A percentile compares a stretch with the other conserved stretches of the same genome.
Conservation (phyloP, 2,113 vertebrate genomes). For the Cheirogaleus medius region DNA sequence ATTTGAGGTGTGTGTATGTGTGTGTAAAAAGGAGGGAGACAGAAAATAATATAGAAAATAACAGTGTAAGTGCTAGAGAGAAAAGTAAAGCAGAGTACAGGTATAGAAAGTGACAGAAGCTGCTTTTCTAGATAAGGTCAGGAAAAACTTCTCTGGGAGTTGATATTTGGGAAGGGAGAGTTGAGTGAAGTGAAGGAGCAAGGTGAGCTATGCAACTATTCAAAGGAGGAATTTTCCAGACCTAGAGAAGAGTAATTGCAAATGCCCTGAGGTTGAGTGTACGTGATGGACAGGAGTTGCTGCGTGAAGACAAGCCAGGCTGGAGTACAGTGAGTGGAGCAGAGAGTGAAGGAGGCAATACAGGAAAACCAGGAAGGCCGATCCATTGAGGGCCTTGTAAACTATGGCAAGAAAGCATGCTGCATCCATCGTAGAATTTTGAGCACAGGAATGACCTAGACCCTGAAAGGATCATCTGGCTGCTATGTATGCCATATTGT, state of each 20-base stretch:
- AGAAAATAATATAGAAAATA: not conserved
- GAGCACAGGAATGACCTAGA: not conserved
- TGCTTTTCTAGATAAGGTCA: not conserved
- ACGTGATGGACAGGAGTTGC: rapidly evolving
- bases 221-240: not conserved
- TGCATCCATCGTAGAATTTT: not conserved
- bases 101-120: not conserved
- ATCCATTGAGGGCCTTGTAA: rapidly evolving
- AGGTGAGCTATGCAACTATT: not conserved
- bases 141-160: not conserved
- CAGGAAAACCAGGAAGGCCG: not conserved
- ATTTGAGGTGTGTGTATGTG: not conserved
- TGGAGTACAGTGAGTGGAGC: not conserved
- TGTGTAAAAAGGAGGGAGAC: not conserved
- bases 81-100: not conserved
- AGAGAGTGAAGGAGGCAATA: not conserved
- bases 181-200: not conserved
- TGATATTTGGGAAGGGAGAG: not conserved
- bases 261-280: not conserved
- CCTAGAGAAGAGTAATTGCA: not conserved
- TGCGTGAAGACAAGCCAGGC: too few relatives aligned
- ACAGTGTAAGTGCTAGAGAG: not conserved
- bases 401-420: not conserved
- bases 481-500: not conserved
- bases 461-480: not conserved